Conservation (phyloP, 1,140 invertebrate species). For the Plutomurus gul region DNA sequence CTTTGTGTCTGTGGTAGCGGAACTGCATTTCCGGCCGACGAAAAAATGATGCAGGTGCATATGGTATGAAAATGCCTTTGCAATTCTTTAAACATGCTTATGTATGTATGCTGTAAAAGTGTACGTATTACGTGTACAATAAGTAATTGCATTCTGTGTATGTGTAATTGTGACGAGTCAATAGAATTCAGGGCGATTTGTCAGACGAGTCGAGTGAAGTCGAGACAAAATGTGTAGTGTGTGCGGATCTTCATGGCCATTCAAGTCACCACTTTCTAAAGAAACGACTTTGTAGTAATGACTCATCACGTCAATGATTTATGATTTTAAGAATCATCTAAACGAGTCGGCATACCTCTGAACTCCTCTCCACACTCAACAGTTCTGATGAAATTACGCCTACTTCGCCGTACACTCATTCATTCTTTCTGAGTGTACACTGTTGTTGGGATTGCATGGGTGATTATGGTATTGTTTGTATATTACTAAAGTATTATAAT, state of each 20-base stretch:
- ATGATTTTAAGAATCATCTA: conserved; percentile 14
- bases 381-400: not conserved
- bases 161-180: not conserved
- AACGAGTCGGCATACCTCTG: not conserved
- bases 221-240: not conserved
- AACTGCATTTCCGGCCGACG: conserved; percentile 8
- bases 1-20: too few species aligned
- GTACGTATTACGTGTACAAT: not conserved
- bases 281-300: not conserved
- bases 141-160: not conserved
- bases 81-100: not conserved
- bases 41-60: conserved; percentile 13
- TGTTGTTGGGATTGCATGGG: not conserved
- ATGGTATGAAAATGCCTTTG: not conserved
- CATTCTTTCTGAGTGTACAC: not conserved
- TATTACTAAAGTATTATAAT: too few species aligned
- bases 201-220: not conserved
- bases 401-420: not conserved
- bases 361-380: not conserved
- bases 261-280: conserved; percentile 21
- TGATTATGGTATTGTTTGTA: not conserved
- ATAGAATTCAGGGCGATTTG: not conserved
- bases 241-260: not conserved
- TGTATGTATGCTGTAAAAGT: not conserved
- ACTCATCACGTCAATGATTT: conserved; percentile 22